Base-by-base conservation (phyloP, 2,113 vertebrate species). In the Lynx canadensis region DNA sequence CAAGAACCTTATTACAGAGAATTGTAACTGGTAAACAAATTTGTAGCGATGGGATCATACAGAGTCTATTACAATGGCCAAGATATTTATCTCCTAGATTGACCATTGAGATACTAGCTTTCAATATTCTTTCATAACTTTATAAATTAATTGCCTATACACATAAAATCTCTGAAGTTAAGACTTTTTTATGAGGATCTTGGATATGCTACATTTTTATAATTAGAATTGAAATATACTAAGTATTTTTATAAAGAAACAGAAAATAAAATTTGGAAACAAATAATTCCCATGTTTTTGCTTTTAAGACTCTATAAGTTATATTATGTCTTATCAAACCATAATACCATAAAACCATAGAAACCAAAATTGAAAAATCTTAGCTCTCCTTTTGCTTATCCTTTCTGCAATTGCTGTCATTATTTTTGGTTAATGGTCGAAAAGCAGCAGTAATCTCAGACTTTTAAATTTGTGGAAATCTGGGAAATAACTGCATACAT, bases 391-490 rank as follows among this genome's bases (percentile, higher is more conserved):
- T 83, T 38, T 21, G 36, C 14, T 86, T 91, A 38, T 89, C 16
- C 2, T 52, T 78, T 90, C 63, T 36, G 13, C 16, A 92, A 71
- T 63, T 50, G 48, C 11, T 84, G 19, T 73, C 80, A 68, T 89
- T 66, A 93, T 50, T 91, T 90, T 84, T 88, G 52, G 60, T 87
- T 87, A 87, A 73, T 68, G 11, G 27, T 63, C 50, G 23, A 83
- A 83, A 87, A 4, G 19, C 36, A 81, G 21, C 73, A 11, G 41
- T 86, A 83, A 48, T 78, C 50, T 23, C 11, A 63, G 36, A 60
- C 84, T 91, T 83, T 90, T 89, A 91, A 94, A 80, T 25, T 83
- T 92, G n/a, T 60, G 18, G 92, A 86, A 79, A 74, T 90, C 36
- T 88, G 78, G 38, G 68, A 91, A 79, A 63, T 15, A 81, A 55